Base-by-base conservation (phyloP, 2,113 vertebrate species). In the Gavialis gangeticus region DNA sequence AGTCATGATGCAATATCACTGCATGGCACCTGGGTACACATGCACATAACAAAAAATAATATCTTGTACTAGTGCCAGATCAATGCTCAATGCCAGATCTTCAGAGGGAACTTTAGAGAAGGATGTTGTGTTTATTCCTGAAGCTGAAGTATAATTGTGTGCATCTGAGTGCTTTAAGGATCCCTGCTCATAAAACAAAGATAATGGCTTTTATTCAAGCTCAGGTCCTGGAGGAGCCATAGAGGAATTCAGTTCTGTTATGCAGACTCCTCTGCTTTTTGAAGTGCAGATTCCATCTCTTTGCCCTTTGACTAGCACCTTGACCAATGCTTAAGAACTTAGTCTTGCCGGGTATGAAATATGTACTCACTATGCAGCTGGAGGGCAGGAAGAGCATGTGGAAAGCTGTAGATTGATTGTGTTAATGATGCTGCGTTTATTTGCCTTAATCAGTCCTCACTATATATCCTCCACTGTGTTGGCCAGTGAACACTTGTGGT, bases 101-200 rank as follows among this genome's bases (percentile, higher is more conserved):
- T 22, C 27, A 63, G 12, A 63, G 62, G 62, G 27, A 22, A 63
- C 12, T 63, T 25, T 25, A 17, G 62, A 63, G 62, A 25, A 63
- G 63, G 14, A 28, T 64, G 28, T 64, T 64, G 25, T n/a, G 46
- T 46, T 46, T 46, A 46, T 9, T 46, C 46, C 46, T 46, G 46
- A 46, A 64, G 12, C 28, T 64, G 25, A 14, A 27, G 24, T 27
- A 64, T 27, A 28, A 27, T 64, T 64, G 15, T 28, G 62, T 27
- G 62, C 62, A 12, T 64, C 25, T 28, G 62, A 64, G 13, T 64
- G 62, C 62, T 64, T 27, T 27, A 64, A 64, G 25, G 13, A 64
- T 27, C 62, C 62, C 0, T 6, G 5, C 28, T 24, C 12, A 14
- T 24, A 27, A 27, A 24, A 14, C 18, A 66, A 0, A 62, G 1